Evolutionary conservation across 2,113 vertebrate species (phyloP).

Genomic region (Alethe diademata): DNA sequence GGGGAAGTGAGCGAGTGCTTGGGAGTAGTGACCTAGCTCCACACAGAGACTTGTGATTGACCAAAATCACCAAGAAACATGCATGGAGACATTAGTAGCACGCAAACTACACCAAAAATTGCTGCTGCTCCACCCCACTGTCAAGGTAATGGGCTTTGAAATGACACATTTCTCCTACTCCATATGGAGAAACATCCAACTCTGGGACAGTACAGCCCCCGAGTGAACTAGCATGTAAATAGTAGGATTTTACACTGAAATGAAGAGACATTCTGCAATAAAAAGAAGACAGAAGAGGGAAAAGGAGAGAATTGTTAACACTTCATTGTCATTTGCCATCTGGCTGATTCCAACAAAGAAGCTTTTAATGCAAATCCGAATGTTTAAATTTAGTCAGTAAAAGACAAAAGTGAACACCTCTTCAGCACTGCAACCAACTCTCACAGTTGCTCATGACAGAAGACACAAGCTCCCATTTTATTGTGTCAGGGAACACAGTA

Average conservation of each 20-base stretch:
- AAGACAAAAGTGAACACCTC: background rate
- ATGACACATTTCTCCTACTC: background rate
- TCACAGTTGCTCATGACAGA: background rate
- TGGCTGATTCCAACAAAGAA: background rate
- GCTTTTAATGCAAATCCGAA: background rate
- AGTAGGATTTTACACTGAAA: background rate
- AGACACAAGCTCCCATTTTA: background rate
- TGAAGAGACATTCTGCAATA: background rate
- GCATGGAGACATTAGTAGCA: background rate
- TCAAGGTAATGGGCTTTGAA: background rate
- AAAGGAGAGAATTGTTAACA: background rate
- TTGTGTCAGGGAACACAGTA: background rate
- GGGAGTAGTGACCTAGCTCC: background rate
- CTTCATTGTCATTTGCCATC: slow-evolving; percentile 23
- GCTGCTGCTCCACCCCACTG: fast-evolving
- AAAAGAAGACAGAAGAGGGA: background rate
- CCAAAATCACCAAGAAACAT: background rate
- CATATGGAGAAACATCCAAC: background rate
- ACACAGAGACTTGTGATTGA: background rate
- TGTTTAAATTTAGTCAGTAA: background rate
- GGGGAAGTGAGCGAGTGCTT: background rate
- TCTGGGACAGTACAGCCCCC: background rate
- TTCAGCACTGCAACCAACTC: background rate
- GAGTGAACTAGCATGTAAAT: background rate
- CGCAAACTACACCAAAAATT: background rate